Evolutionary conservation across 2,888 invertebrate genomes (phyloP).

Genomic region (Parnassius orleans): DNA sequence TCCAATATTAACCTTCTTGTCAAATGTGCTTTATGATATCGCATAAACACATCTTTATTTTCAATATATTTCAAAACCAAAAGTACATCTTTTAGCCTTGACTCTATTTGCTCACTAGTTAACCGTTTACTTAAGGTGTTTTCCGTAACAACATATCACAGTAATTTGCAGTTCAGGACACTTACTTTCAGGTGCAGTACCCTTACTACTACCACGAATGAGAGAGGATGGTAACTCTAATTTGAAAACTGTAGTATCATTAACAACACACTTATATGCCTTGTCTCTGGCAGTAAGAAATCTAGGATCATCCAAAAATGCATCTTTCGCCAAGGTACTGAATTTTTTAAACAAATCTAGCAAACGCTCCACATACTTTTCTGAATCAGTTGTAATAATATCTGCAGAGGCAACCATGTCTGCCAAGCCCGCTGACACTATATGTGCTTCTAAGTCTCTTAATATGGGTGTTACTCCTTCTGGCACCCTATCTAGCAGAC

Average conservation of each 20-base stretch:
- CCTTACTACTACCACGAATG: conserved; percentile 83
- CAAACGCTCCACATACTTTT: conserved; percentile 98
- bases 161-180: conserved; percentile 99
- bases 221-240: conserved; percentile 84
- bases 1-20: conserved; percentile 97
- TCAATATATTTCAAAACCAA: conserved; percentile 99
- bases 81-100: conserved; percentile 94
- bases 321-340: conserved; percentile 94
- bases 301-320: conserved; percentile 97
- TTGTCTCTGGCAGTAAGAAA: conserved; percentile 99
- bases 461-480: conserved; percentile 96
- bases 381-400: conserved; percentile 97
- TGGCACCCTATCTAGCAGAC: conserved; percentile 87
- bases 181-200: conserved; percentile 94
- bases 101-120: conserved; percentile 98
- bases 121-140: conserved; percentile 97
- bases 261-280: conserved; percentile 98
- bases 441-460: conserved; percentile 94
- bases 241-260: conserved; percentile 96
- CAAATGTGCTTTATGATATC: conserved; percentile 98
- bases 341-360: conserved; percentile 96
- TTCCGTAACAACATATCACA: conserved; percentile 99
- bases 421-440: conserved; percentile 93
- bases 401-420: conserved; percentile 98
- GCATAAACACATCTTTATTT: conserved; percentile 99